Evolutionary conservation across 37 sponge, comb jelly and placozoan species (phyloP).

Genomic region (Eunapius fragilis): DNA sequence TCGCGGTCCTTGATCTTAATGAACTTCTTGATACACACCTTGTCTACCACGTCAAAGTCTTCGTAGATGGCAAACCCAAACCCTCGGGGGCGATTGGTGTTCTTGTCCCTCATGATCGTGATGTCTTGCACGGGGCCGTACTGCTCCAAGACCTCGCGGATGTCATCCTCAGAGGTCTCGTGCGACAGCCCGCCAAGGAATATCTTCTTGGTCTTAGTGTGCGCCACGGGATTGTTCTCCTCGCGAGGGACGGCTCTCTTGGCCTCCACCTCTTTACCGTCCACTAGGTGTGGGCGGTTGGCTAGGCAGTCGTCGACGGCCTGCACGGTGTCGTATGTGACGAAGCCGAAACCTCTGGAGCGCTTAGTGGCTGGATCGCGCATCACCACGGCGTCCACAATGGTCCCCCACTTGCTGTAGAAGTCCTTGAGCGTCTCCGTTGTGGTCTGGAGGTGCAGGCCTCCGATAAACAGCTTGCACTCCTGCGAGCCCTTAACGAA

Average conservation of each 20-base stretch:
- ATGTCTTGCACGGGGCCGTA: constrained; percentile 27
- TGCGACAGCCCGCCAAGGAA: constrained; percentile 69
- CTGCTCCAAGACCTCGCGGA: constrained; percentile 22
- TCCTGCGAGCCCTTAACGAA: constrained; percentile 12
- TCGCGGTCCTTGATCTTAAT: constrained; percentile 47
- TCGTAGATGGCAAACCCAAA: constrained; percentile 65
- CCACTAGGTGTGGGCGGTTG: constrained; percentile 30
- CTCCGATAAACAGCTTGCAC: constrained; percentile 71
- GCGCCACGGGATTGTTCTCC: constrained; percentile 1
- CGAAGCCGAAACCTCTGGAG: constrained; percentile 71
- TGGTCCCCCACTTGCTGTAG: constrained; percentile 43
- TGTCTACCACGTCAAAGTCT: constrained; percentile 42
- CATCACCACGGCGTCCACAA: constrained; percentile 70
- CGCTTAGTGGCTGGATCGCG: constrained; percentile 33
- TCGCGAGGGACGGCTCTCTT: constrained; percentile 65
- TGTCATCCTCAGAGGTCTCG: constrained; percentile 44
- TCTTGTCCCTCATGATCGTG: constrained; percentile 46
- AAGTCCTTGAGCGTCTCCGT: constrained; percentile 36
- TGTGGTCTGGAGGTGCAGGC: constrained; percentile 31
- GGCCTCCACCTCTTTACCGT: constrained; percentile 51
- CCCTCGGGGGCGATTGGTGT: constrained; percentile 49
- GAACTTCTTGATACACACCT: constrained; percentile 23
- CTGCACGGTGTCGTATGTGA: constrained; percentile 14
- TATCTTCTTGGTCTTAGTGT: constrained; percentile 43
- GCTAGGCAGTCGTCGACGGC: constrained; percentile 30